phyloP scores from a whole-genome alignment of 2,113 vertebrate genomes.

The Campylomormyrus tamandua region DNA sequence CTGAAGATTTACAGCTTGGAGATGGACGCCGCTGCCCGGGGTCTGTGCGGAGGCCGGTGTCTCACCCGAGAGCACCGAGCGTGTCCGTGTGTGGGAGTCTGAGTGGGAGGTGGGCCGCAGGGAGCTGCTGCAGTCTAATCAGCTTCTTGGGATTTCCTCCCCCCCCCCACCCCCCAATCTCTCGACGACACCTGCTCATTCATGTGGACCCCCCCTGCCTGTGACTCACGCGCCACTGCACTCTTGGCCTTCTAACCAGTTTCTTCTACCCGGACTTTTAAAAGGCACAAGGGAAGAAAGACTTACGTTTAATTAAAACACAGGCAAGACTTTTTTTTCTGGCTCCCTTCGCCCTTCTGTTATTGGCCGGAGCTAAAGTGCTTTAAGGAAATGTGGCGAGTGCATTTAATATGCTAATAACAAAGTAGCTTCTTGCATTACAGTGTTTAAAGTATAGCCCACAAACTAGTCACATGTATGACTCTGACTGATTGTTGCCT shows the following conservation, averaged over 20 bases:
- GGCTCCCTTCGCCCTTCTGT: background rate
- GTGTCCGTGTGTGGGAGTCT: constrained; percentile 21
- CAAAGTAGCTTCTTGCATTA: background rate
- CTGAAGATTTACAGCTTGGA: background rate
- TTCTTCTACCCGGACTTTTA: background rate
- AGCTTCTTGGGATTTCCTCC: constrained; percentile 22
- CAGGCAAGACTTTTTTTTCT: background rate
- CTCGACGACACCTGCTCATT: constrained; percentile 18
- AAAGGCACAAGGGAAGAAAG: background rate
- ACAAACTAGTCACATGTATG: background rate
- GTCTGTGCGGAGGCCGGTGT: background rate
- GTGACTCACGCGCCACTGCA: constrained; percentile 26
- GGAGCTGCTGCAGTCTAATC: constrained; percentile 22
- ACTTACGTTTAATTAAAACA: constrained; percentile 6
- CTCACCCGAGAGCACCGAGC: background rate
- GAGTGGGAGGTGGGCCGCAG: constrained; percentile 14
- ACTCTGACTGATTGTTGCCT: background rate
- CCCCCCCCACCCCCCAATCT: background rate
- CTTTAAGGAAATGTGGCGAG: background rate
- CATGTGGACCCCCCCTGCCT: background rate
- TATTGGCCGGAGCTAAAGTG: background rate
- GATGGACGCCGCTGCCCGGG: background rate
- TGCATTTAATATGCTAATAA: background rate
- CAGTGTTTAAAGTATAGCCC: background rate
- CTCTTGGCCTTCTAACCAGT: background rate